Evolutionary conservation across 2,113 vertebrate species (phyloP).

Genomic region (Semicossyphus pulcher): DNA sequence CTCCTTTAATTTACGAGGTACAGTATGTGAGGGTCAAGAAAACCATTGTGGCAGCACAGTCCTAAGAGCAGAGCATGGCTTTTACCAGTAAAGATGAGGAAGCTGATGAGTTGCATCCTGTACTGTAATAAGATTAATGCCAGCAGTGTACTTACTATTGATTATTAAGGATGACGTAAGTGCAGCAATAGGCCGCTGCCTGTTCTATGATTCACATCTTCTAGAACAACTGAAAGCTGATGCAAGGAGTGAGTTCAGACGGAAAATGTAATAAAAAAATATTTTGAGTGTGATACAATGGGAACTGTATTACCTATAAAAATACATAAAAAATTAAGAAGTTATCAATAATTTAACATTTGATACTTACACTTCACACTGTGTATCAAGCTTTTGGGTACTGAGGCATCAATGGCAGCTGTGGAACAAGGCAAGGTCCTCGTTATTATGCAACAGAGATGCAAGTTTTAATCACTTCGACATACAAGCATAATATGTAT

Average conservation of each 20-base stretch:
- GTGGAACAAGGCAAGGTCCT: constrained; percentile 5
- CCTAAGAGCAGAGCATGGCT: neutral
- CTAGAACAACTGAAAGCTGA: neutral
- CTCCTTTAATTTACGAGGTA: neutral
- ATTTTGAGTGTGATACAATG: neutral
- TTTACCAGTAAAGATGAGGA: constrained; percentile 16
- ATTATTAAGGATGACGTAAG: neutral
- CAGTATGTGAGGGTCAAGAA: neutral
- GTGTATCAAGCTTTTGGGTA: constrained; percentile 87
- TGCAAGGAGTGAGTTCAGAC: neutral
- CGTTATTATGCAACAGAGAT: neutral
- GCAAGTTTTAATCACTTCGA: neutral
- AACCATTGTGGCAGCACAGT: neutral
- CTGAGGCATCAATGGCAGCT: constrained; percentile 91
- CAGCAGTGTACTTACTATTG: neutral
- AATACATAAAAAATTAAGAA: neutral
- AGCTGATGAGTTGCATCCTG: neutral
- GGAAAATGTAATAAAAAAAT: neutral
- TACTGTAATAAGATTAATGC: neutral
- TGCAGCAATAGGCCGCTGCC: neutral
- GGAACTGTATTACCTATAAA: neutral
- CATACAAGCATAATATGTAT: neutral
- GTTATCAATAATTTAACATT: neutral
- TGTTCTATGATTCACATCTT: neutral
- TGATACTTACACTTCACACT: constrained; percentile 90